Conservation (phyloP, 2,113 vertebrate species). For the Mus spicilegus region DNA sequence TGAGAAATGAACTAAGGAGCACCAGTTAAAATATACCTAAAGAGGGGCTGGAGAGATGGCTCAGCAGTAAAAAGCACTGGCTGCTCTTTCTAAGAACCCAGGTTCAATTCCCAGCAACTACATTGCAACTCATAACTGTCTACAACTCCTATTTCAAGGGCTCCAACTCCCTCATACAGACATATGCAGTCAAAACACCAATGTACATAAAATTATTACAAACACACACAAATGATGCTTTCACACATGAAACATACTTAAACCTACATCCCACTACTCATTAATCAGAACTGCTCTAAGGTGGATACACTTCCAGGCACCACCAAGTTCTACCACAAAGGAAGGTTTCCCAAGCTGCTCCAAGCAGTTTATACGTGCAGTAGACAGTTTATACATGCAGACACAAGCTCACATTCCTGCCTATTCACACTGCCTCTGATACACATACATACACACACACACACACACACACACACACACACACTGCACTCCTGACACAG, state of each 20-base stretch:
- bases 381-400: neutral
- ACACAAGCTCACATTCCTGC: constrained; percentile 16
- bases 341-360: neutral
- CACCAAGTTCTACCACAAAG: constrained; percentile 1
- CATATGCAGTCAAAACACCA: neutral
- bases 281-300: neutral
- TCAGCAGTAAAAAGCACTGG: neutral
- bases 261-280: neutral
- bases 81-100: neutral
- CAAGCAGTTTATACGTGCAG: neutral
- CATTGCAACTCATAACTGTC: neutral
- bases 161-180: neutral
- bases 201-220: neutral
- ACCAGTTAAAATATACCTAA: constrained; percentile 46
- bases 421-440: neutral
- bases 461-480: neutral
- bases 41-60: neutral
- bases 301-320: neutral
- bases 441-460: neutral
- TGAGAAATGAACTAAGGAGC: neutral
- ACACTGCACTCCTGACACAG: neutral
- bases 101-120: neutral
- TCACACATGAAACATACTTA: constrained; percentile 16
- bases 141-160: neutral
- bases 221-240: neutral